Percentiles rank a stretch among this genome's conserved stretches.
These are phyloP conservation scores for Lepus americanus DNA, from an alignment of 2,113 vertebrate species.

Conservation along the genomic window DNA sequence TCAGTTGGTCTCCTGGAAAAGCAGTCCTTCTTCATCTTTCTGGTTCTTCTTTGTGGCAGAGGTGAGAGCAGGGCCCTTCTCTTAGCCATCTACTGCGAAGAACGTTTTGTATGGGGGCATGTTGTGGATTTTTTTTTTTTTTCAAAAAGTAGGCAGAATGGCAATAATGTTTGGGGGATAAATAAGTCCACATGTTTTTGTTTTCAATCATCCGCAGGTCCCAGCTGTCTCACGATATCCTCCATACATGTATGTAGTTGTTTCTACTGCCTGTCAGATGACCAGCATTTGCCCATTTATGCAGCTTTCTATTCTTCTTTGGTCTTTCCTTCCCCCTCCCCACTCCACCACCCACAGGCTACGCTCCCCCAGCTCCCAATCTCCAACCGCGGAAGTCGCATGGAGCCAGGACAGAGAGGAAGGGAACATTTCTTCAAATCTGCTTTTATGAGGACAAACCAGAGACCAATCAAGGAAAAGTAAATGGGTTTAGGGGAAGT, in stretches of 20 bases:
- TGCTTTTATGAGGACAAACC: conserved; percentile 12
- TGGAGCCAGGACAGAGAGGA: background rate
- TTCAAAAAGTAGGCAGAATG: background rate
- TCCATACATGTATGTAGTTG: background rate
- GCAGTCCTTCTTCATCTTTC: no score
- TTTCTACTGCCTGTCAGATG: background rate
- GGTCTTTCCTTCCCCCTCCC: background rate
- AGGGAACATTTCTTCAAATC: background rate
- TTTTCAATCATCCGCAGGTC: background rate
- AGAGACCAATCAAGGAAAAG: background rate
- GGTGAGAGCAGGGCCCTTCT: no score
- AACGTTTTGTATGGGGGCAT: background rate
- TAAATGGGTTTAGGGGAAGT: background rate
- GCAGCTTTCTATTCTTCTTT: background rate
- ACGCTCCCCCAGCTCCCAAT: background rate
- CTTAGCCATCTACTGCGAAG: no score
- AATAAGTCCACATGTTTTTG: background rate
- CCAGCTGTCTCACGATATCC: no score
- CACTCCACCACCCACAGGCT: background rate
- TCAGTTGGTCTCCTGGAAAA: no score
- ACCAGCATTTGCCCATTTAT: background rate
- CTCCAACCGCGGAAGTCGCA: background rate
- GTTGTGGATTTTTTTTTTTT: background rate
- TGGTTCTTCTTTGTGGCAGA: no score
- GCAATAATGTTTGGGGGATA: background rate